These are phyloP conservation scores for Orbicella faveolata DNA, from an alignment of 64 coral and sea anemone genomes.

Conservation along the genomic window DNA sequence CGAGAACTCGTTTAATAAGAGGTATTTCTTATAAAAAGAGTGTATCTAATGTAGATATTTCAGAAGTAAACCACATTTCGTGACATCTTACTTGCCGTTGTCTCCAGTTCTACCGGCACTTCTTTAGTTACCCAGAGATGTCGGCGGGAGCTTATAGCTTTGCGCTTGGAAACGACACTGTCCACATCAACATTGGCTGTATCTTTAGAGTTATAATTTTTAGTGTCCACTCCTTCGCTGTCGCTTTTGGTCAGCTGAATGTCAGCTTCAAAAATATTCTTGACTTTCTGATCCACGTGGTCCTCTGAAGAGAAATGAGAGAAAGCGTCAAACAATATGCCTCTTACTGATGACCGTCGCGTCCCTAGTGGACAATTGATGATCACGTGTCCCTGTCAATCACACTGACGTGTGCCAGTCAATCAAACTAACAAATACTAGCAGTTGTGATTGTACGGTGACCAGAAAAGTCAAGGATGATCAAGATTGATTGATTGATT, in stretches of 20 bases:
- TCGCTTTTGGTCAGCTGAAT: conserved; percentile 40
- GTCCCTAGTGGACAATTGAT: no score
- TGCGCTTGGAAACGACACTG: conserved; percentile 11
- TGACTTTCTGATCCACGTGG: background rate
- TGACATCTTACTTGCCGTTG: background rate
- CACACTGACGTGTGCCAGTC: no score
- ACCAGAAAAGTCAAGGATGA: no score
- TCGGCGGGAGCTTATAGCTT: background rate
- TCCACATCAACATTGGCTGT: conserved; percentile 37
- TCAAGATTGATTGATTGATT: no score
- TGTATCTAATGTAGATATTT: background rate
- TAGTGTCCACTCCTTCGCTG: conserved; percentile 16
- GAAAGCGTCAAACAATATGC: background rate
- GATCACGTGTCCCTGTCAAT: no score
- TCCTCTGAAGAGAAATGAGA: background rate
- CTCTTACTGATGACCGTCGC: no score
- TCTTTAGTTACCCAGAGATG: conserved; percentile 37
- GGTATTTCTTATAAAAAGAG: no score
- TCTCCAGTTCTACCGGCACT: conserved; percentile 9
- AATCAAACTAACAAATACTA: no score
- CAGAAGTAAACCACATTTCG: background rate
- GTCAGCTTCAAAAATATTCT: conserved; percentile 46
- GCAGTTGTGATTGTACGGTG: no score
- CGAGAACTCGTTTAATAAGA: no score
- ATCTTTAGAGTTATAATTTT: background rate